Evolutionary conservation across 2,797 vertebrate genomes (phyloP).

Genomic region (Buceros bicornis): DNA sequence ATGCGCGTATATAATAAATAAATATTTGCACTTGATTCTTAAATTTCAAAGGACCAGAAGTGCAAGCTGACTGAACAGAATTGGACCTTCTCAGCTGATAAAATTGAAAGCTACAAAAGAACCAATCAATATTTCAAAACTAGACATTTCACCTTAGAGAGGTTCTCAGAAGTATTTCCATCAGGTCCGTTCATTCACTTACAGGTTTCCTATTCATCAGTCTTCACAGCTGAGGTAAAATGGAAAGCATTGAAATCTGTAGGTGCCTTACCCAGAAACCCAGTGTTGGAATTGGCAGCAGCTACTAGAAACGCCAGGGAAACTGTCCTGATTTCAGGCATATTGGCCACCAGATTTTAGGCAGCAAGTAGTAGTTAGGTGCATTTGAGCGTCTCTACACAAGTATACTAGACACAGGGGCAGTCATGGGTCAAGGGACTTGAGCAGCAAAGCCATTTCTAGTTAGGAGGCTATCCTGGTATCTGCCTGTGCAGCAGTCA

Average conservation of each 20-base stretch:
- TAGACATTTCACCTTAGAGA: neutral
- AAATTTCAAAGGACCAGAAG: neutral
- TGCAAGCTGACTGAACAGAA: neutral
- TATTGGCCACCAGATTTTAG: neutral
- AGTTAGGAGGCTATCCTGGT: neutral
- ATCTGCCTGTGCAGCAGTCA: neutral
- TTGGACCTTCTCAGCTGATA: neutral
- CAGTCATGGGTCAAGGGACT: neutral
- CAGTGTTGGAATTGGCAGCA: neutral
- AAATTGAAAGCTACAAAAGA: neutral
- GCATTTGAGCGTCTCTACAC: neutral
- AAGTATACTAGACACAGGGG: neutral
- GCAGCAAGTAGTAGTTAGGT: neutral
- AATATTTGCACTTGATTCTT: neutral
- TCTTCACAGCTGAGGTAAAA: neutral
- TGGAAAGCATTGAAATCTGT: neutral
- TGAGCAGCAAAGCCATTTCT: neutral
- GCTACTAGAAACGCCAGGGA: neutral
- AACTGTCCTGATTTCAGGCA: neutral
- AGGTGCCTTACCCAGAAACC: neutral
- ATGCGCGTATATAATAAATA: neutral
- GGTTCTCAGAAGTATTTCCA: neutral
- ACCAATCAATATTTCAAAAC: neutral
- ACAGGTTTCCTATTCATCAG: neutral
- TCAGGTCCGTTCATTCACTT: neutral